A percentile compares a stretch with the other conserved stretches of the same genome.
These are phyloP conservation scores for Eidolon dupreanum DNA, from an alignment of 2,797 vertebrate species.

Conservation along the genomic window DNA sequence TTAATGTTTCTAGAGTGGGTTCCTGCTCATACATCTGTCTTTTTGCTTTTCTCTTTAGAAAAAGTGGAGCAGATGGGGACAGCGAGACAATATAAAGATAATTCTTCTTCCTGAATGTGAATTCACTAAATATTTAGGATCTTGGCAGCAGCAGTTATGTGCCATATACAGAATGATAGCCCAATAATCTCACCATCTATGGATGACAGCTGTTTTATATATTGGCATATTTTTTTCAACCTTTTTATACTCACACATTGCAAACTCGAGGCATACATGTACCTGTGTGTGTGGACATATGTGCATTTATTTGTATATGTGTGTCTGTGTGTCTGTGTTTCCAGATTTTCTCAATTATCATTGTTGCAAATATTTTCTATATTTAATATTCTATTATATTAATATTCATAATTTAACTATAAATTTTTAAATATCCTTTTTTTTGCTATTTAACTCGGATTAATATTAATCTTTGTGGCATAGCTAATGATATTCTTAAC, in stretches of 20 bases:
- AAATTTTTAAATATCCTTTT: neutral
- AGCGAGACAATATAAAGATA: slow-evolving; percentile 64
- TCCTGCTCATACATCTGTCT: slow-evolving; percentile 65
- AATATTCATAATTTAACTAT: neutral
- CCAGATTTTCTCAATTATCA: neutral
- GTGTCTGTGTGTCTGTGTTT: neutral
- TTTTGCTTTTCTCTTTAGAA: slow-evolving; percentile 67
- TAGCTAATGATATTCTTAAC: neutral
- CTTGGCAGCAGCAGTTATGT: neutral
- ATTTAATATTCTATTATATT: neutral
- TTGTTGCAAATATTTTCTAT: neutral
- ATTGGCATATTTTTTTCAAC: neutral
- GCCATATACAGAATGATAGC: neutral
- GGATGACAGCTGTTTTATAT: slow-evolving; percentile 37
- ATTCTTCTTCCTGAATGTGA: slow-evolving; percentile 59
- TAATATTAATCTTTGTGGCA: neutral
- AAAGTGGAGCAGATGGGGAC: slow-evolving; percentile 64
- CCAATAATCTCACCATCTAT: neutral
- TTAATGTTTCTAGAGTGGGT: slow-evolving; percentile 62
- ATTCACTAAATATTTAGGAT: slow-evolving; percentile 68
- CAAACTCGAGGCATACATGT: neutral
- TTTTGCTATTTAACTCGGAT: neutral
- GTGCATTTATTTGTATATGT: neutral
- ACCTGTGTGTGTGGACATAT: neutral
- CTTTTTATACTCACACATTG: neutral